phyloP scores from a whole-genome alignment of 2,797 vertebrate genomes.

The Atherinosoma microstoma region DNA sequence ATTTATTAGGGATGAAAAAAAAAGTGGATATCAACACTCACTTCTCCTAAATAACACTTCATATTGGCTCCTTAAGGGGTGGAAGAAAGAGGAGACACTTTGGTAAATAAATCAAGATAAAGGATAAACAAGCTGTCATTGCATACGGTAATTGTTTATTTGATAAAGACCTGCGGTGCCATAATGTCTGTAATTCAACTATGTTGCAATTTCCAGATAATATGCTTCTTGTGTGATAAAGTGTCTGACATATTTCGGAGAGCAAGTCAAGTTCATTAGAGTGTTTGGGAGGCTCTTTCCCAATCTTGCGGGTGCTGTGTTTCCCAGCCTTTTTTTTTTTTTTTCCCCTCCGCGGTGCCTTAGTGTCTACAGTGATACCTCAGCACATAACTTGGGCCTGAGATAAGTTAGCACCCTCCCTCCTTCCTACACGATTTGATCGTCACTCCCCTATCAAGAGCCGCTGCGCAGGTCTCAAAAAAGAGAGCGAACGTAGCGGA shows the following conservation, averaged over 20 bases:
- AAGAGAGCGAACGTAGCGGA: slow-evolving; percentile 17
- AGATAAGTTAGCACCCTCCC: slow-evolving; percentile 91
- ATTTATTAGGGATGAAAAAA: slow-evolving; percentile 73
- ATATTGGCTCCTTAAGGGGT: slow-evolving; percentile 52
- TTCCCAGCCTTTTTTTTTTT: slow-evolving; percentile 69
- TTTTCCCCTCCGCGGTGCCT: slow-evolving; percentile 87
- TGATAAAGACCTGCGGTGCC: slow-evolving; percentile 91
- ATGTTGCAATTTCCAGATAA: slow-evolving; percentile 90
- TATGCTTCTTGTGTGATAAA: slow-evolving; percentile 93
- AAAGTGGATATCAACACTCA: slow-evolving; percentile 69
- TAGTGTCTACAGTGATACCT: slow-evolving; percentile 96
- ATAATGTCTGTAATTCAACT: slow-evolving; percentile 91
- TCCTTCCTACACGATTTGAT: slow-evolving; percentile 76
- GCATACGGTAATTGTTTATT: slow-evolving; percentile 85
- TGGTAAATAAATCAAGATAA: slow-evolving; percentile 83
- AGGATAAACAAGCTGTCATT: slow-evolving; percentile 83
- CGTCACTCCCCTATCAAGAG: slow-evolving; percentile 90
- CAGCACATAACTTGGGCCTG: slow-evolving; percentile 96
- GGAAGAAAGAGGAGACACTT: slow-evolving; percentile 47
- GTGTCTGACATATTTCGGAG: slow-evolving; percentile 91
- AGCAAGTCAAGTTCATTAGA: slow-evolving; percentile 90
- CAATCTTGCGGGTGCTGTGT: slow-evolving; percentile 79
- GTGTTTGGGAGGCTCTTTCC: slow-evolving; percentile 82
- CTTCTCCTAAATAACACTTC: slow-evolving; percentile 66
- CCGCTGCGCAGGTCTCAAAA: slow-evolving; percentile 59